A percentile compares a stretch with the other conserved stretches of the same genome.
These are phyloP conservation scores for Styela plicata DNA, from an alignment of 23 tunicate species.

Conservation along the genomic window DNA sequence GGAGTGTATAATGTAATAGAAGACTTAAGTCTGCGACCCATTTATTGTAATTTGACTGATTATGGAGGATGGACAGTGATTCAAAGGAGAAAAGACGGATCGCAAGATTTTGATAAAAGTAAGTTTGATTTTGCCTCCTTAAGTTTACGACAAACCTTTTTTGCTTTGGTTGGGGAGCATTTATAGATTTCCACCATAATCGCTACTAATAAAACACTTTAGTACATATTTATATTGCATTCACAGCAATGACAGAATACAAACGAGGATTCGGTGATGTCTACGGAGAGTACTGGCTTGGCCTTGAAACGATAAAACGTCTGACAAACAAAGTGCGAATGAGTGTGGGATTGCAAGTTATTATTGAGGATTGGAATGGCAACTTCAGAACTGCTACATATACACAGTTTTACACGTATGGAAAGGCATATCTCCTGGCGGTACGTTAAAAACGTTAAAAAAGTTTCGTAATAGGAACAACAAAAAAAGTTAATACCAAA, in stretches of 20 bases:
- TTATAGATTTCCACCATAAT: no score
- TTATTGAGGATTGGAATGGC: slow-evolving; percentile 78
- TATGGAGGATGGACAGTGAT: slow-evolving; percentile 87
- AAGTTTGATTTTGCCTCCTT: no score
- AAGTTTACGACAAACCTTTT: no score
- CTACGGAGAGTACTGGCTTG: slow-evolving; percentile 85
- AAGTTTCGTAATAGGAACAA: background rate
- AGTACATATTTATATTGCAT: no score
- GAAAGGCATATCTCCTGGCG: slow-evolving; percentile 42
- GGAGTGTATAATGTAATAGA: slow-evolving; percentile 81
- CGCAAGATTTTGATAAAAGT: slow-evolving; percentile 87
- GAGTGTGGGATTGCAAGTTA: slow-evolving; percentile 41
- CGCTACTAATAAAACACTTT: no score
- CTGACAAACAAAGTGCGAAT: slow-evolving; percentile 60
- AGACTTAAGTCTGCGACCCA: slow-evolving; percentile 55
- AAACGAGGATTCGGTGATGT: slow-evolving; percentile 79
- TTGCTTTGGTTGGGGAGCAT: background rate
- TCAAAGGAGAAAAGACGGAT: slow-evolving; percentile 77
- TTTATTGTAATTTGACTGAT: slow-evolving; percentile 81
- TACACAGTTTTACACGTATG: slow-evolving; percentile 62
- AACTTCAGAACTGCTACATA: slow-evolving; percentile 55
- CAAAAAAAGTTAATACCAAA: background rate
- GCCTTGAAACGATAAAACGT: slow-evolving; percentile 56
- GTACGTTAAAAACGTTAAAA: slow-evolving; percentile 27
- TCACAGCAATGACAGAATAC: slow-evolving; percentile 59